Evolutionary conservation across 37 sponge, comb jelly and placozoan genomes (phyloP).

Genomic region (Theonella swinhoei): DNA sequence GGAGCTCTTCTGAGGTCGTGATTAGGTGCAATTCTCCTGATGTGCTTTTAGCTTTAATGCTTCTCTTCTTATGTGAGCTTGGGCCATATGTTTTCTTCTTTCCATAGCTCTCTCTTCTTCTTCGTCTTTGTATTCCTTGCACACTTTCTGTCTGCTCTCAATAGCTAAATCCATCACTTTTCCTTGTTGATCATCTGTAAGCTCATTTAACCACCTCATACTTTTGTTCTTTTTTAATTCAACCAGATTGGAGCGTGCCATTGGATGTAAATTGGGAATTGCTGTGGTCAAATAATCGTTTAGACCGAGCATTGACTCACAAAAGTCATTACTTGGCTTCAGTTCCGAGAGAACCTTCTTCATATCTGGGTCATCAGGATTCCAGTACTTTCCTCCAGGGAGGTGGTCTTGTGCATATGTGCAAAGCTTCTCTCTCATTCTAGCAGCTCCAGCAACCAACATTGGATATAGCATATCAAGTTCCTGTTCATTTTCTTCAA

Average conservation of each 20-base stretch:
- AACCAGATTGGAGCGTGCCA: conserved; percentile 36
- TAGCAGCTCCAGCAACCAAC: conserved; percentile 22
- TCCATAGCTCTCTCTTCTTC: neutral
- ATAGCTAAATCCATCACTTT: conserved; percentile 4
- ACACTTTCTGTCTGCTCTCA: conserved; percentile 2
- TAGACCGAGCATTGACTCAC: conserved; percentile 55
- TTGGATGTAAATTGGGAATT: conserved; percentile 35
- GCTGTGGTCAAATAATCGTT: conserved; percentile 42
- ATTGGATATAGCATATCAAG: neutral
- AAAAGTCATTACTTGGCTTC: conserved; percentile 52
- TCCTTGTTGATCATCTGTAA: conserved; percentile 12
- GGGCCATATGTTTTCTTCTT: conserved; percentile 3
- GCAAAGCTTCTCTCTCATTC: conserved; percentile 34
- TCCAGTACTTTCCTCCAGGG: conserved; percentile 57
- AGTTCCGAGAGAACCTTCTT: conserved; percentile 21
- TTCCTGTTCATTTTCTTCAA: neutral
- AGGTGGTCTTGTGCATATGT: conserved; percentile 48
- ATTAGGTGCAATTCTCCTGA: conserved; percentile 22
- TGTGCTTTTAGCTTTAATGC: conserved; percentile 5
- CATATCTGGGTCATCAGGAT: conserved; percentile 27
- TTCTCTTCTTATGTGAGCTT: conserved; percentile 4
- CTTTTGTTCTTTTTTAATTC: conserved; percentile 56
- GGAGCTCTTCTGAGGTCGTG: conserved; percentile 19
- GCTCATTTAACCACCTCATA: conserved; percentile 26
- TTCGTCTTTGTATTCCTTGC: neutral